Evolutionary conservation across 1,140 invertebrate species (phyloP), one percentile per base, ranked within the genome.

Genomic region (Neomicropteryx cornuta): DNA sequence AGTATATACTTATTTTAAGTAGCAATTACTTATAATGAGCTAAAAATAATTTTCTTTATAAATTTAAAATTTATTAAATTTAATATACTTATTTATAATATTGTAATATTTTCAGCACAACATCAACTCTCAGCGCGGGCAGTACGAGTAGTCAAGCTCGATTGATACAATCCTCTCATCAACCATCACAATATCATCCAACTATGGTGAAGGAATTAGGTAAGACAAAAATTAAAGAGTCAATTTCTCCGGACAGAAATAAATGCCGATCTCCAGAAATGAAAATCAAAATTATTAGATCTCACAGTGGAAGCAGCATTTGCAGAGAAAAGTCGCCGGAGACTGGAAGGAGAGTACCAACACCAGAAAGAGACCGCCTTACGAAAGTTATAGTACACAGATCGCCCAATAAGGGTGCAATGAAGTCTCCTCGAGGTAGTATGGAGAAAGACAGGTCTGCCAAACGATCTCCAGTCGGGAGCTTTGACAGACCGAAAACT

Each of bases 111-210:
- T 50, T 31, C 62, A 85, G 87, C 69, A 93, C 89, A 46, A 89
- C 88, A 41, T 94, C 89, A 40, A 94, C 91, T 8, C 77, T 92
- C 55, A 93, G 89, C 44, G 88, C 89, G 41, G 88, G 90, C 48
- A 93, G 88, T 60, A 93, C 87, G 30, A 87, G 89, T 48, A 90
- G 85, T 55, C 89, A 94, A 60, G 91, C 91, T 14, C 79, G 87
- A 51, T 76, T 95, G 43, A 92, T 94, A 55, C 89, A 93, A 65
- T 87, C 88, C 39, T 93, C 89, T 44, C 86, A 92, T 63, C 85
- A 89, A 51, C 90, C 90, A 29, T 79, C 87, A 47, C 86, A 82
- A 52, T 91, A 90, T 64, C 85, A 89, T 46, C 86, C 86, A 18
- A 76, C 81, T 40, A 77, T 77, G 58, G 77, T 83, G 50, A 83